Evolutionary conservation across 2,113 vertebrate species (phyloP), one percentile per base, ranked within the genome.

Genomic region (Epinephelus lanceolatus): DNA sequence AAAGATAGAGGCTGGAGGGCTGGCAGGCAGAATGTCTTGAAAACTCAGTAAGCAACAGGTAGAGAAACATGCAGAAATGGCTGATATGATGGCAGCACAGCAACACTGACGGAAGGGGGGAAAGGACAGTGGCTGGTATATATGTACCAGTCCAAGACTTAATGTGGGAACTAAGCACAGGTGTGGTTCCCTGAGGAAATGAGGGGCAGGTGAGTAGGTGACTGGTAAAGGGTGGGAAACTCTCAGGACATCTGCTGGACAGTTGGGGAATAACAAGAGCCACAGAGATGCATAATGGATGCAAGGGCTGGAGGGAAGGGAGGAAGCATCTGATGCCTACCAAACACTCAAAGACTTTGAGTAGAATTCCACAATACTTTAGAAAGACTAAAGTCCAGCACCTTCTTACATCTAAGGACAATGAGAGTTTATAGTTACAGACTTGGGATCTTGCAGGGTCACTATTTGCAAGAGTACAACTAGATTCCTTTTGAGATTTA

Each of bases 161-260:
- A 33, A 49, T 7, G 25, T 49, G 19, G 57, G 7, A 30, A 30
- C 13, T 5, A 18, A 25, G 45, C 69, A 53, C 59, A 23, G 21
- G 60, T 76, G 37, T 27, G n/a, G 10, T 18, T 45, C 21, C 15
- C 8, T 17, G 5, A 67, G 42, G 21, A 15, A 47, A 67, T 23
- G 3, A 59, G 21, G 6, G 4, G 6, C 74, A 57, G 51, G 17
- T 27, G 40, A n/a, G 23, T 25, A 37, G 27, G 23, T 57, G 21
- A 21, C 19, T n/a, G 49, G 27, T 2, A 33, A 52, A 7, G 18
- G 5, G 0, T 30, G 17, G 19, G 30, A 63, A 52, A 45, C 37
- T 51, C 42, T 37, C 45, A 61, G 72, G 71, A 7, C 56, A 27
- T n/a, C 71, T 73, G 11, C 40, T 73, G 71, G 56, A 30, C 40